Conservation (phyloP, 1,140 invertebrate species). For the Halesus radiatus region DNA sequence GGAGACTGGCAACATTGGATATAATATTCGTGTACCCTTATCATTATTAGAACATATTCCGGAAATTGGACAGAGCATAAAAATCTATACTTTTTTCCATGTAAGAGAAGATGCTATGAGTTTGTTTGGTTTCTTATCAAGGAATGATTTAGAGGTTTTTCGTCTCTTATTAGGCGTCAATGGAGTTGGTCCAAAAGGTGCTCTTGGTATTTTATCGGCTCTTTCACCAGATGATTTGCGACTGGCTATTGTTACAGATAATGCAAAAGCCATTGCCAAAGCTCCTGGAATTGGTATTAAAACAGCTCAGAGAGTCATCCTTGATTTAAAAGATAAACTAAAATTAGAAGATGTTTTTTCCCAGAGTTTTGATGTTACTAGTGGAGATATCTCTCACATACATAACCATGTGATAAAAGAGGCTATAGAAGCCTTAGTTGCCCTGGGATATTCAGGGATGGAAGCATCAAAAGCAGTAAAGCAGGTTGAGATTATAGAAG, state of each 20-base stretch:
- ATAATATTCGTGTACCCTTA: no score
- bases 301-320: not conserved
- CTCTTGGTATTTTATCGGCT: not conserved
- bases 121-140: not conserved
- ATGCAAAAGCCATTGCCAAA: not conserved
- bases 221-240: not conserved
- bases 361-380: not conserved
- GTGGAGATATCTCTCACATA: not conserved
- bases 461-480: not conserved
- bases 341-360: not conserved
- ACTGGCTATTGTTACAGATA: not conserved
- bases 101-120: conserved; percentile 4
- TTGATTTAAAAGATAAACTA: not conserved
- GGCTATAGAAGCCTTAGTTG: not conserved
- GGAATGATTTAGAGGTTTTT: not conserved
- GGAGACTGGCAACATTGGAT: no score
- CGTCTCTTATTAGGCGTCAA: not conserved
- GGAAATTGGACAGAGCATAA: no score
- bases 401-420: conserved; percentile 6
- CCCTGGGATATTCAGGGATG: not conserved
- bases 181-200: not conserved
- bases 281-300: not conserved
- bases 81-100: no score
- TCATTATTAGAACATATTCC: no score
- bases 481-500: not conserved